These are phyloP conservation scores for Gadus chalcogrammus DNA, from an alignment of 2,113 vertebrate genomes.

Conservation along the genomic window DNA sequence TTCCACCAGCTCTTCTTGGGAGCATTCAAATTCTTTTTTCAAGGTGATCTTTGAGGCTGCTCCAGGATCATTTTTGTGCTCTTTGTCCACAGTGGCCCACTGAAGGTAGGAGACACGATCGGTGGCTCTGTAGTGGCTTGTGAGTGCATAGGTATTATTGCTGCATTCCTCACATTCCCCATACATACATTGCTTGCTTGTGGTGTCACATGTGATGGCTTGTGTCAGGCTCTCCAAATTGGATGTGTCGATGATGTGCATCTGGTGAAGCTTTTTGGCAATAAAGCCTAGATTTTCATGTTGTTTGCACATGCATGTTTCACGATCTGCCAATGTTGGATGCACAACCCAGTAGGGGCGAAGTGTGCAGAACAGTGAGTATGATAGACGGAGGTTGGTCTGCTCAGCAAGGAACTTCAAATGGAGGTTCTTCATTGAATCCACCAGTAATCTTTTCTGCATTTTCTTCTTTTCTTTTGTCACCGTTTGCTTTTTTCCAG, in stretches of 20 bases:
- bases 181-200: neutral
- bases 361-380: slow-evolving; percentile 12
- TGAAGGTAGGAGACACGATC: neutral
- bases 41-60: slow-evolving; percentile 11
- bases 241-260: neutral
- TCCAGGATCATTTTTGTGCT: too few species aligned
- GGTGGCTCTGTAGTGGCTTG: too few species aligned
- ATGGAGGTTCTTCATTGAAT: too few species aligned
- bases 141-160: too few species aligned
- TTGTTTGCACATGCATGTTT: slow-evolving; percentile 17
- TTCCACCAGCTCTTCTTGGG: neutral
- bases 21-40: slow-evolving; percentile 8
- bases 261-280: too few species aligned
- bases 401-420: too few species aligned
- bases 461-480: too few species aligned
- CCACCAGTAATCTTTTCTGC: too few species aligned
- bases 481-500: too few species aligned
- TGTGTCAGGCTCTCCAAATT: slow-evolving; percentile 6
- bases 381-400: slow-evolving; percentile 12
- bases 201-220: neutral
- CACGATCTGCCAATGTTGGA: slow-evolving; percentile 16
- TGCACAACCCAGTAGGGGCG: slow-evolving; percentile 16
- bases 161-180: too few species aligned
- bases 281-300: slow-evolving; percentile 10
- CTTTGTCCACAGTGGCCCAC: too few species aligned